These are phyloP conservation scores for Terrapene triunguis DNA, from an alignment of 2,113 vertebrate genomes.

Conservation along the genomic window DNA sequence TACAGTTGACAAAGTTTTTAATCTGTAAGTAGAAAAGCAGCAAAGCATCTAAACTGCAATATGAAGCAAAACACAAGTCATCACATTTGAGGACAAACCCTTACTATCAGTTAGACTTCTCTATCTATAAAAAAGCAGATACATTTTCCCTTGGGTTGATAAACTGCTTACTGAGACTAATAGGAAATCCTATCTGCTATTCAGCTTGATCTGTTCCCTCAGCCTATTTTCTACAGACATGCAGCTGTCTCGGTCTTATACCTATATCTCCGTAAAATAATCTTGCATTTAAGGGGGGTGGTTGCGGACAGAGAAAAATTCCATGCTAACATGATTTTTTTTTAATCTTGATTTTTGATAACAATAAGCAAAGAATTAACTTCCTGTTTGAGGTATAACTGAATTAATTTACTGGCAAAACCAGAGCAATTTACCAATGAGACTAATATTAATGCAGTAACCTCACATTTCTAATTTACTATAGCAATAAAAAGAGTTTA, in stretches of 20 bases:
- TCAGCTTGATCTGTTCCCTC: slow-evolving; percentile 55
- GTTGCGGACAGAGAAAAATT: slow-evolving; percentile 5
- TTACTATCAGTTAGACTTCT: slow-evolving; percentile 31
- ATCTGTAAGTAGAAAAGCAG: slow-evolving; percentile 45
- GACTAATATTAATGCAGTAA: slow-evolving; percentile 31
- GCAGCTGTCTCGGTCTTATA: slow-evolving; percentile 2
- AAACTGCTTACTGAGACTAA: slow-evolving; percentile 31
- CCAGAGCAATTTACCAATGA: slow-evolving; percentile 29
- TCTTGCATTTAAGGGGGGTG: slow-evolving; percentile 27
- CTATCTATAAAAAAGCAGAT: slow-evolving; percentile 29
- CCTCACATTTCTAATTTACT: slow-evolving; percentile 22
- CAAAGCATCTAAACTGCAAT: background rate
- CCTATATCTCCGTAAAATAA: slow-evolving; percentile 37
- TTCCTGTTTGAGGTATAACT: slow-evolving; percentile 43
- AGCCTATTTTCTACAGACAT: slow-evolving; percentile 24
- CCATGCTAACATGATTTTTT: background rate
- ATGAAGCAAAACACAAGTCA: background rate
- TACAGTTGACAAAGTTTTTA: slow-evolving; percentile 23
- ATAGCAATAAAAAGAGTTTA: background rate
- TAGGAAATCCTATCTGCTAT: slow-evolving; percentile 37
- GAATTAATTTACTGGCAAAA: slow-evolving; percentile 51
- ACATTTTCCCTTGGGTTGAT: slow-evolving; percentile 21
- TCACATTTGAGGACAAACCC: slow-evolving; percentile 3
- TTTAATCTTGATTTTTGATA: slow-evolving; percentile 46
- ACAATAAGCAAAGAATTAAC: slow-evolving; percentile 36